These are phyloP conservation scores for Emydoidea blandingii DNA, from an alignment of 2,797 vertebrate genomes.

Conservation along the genomic window DNA sequence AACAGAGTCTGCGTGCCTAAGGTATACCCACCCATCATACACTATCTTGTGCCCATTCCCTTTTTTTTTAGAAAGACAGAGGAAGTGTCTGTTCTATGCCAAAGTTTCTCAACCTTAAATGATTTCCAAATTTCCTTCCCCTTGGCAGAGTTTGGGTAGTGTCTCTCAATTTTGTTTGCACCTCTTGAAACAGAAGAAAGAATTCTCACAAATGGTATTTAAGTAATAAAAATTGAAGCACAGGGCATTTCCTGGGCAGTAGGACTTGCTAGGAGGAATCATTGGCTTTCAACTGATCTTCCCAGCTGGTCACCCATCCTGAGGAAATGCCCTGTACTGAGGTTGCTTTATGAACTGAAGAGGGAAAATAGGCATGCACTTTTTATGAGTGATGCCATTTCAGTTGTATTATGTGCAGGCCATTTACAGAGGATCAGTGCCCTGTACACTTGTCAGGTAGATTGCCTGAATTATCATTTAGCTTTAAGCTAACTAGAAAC, in stretches of 20 bases:
- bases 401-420: background rate
- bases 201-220: conserved; percentile 68
- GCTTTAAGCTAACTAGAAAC: background rate
- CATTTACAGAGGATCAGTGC: conserved; percentile 29
- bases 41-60: background rate
- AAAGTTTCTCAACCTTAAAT: conserved; percentile 15
- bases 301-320: conserved; percentile 68
- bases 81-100: conserved; percentile 52
- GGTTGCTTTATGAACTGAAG: conserved; percentile 66
- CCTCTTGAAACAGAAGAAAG: conserved; percentile 69
- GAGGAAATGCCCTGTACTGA: conserved; percentile 61
- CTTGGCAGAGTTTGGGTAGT: conserved; percentile 71
- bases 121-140: conserved; percentile 66
- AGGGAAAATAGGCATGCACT: conserved; percentile 58
- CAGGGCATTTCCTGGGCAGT: conserved; percentile 72
- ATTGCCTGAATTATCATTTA: conserved; percentile 36
- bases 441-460: background rate
- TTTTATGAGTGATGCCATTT: conserved; percentile 45
- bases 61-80: background rate
- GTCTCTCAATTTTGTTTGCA: conserved; percentile 73
- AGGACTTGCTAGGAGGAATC: conserved; percentile 60
- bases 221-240: conserved; percentile 67
- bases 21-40: conserved; percentile 22
- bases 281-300: conserved; percentile 65
- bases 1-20: background rate